Evolutionary conservation across 2,888 invertebrate genomes (phyloP), one percentile per base, ranked within the genome.

Genomic region (Tenthredo mesomela): DNA sequence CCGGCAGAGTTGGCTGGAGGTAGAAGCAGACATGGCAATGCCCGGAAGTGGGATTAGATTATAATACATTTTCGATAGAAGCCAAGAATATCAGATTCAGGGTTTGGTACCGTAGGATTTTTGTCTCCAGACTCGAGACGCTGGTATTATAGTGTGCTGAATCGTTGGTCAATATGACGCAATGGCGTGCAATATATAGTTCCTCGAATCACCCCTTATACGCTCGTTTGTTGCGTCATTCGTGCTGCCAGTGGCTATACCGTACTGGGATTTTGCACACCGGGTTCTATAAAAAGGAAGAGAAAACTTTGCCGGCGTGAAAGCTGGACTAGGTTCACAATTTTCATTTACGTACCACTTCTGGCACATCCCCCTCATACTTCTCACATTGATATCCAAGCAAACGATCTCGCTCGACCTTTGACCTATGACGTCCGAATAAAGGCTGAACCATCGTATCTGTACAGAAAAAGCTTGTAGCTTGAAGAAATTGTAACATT

Each of bases 371-470:
- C 54, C 47, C 47, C 77, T n/a, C 47, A 54, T 77, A n/a, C 33
- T 75, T 9, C 50, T n/a, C 50, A 29, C 54, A 50, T 77, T 77
- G 29, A 77, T 77, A 77, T 77, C 77, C 54, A 9, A 33, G 50
- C 50, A 77, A 33, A 21, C 84, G 61, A 25, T 84, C 82, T 61
- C 33, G 12, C 37, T 40, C 29, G 29, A 84, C 50, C 82, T 80
- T 86, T 86, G 61, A 67, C 71, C 70, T 82, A 77, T 77, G 77
- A 77, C 77, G 77, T 77, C 25, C 77, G 50, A 33, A 54, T 18
- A n/a, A 54, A 54, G 47, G 33, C 21, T 82, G 15, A 40, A 40
- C 37, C 83, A 54, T 70, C 37, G 43, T 65, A 33, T 61, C 18
- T 82, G 9, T 40, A 6, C 6, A 71, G 71, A 21, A n/a, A 71